phyloP scores from a whole-genome alignment of 2,113 vertebrate species.

The Notothenia rossii region DNA sequence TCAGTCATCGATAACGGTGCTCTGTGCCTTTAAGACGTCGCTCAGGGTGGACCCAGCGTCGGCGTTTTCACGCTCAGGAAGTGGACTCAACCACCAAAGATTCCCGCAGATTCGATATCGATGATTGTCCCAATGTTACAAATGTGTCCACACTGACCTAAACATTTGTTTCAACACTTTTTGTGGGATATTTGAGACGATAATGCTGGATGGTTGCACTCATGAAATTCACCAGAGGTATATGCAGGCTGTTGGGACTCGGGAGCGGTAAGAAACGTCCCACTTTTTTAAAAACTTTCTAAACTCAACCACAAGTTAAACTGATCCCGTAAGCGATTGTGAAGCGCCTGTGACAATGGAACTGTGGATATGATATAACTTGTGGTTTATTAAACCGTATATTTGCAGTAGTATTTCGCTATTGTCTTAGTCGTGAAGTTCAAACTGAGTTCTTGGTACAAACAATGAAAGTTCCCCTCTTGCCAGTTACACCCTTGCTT shows the following conservation, averaged over 20 bases:
- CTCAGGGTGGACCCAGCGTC: slow-evolving; percentile 60
- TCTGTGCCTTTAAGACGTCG: slow-evolving; percentile 81
- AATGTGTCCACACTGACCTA: slow-evolving; percentile 9
- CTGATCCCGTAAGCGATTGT: not conserved
- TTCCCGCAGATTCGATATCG: slow-evolving; percentile 66
- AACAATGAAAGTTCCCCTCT: slow-evolving; percentile 63
- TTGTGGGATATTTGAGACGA: slow-evolving; percentile 50
- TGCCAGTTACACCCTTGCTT: slow-evolving; percentile 67
- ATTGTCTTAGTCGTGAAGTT: slow-evolving; percentile 4
- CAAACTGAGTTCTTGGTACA: slow-evolving; percentile 16
- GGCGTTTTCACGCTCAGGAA: slow-evolving; percentile 79
- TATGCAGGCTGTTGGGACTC: slow-evolving; percentile 83
- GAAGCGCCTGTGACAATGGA: not conserved
- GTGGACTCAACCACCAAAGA: slow-evolving; percentile 74
- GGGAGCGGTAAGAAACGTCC: slow-evolving; percentile 80
- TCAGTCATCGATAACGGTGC: slow-evolving; percentile 11
- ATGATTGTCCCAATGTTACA: slow-evolving; percentile 32
- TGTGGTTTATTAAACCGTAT: no score
- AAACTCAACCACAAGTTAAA: slow-evolving; percentile 51
- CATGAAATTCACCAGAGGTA: slow-evolving; percentile 84
- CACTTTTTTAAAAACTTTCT: slow-evolving; percentile 66
- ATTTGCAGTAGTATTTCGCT: not conserved
- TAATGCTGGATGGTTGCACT: slow-evolving; percentile 86
- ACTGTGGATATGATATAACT: not conserved
- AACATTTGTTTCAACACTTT: not conserved